phyloP scores from a whole-genome alignment of 2,888 invertebrate species.

The Micropterix aruncella region DNA sequence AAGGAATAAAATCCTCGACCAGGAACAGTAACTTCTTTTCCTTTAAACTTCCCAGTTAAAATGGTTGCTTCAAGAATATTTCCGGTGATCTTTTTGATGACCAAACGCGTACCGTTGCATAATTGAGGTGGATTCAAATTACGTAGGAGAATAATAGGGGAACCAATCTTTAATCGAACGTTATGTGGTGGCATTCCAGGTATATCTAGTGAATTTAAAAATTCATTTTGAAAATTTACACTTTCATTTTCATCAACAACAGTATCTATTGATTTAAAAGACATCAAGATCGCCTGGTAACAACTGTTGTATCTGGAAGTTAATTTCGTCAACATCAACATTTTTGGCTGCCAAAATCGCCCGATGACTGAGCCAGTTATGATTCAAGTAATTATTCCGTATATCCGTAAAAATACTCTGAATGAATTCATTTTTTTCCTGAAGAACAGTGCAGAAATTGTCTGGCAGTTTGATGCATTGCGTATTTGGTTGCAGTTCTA shows the following conservation, averaged over 20 bases:
- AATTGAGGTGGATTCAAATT: conserved; percentile 15
- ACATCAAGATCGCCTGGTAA: conserved; percentile 11
- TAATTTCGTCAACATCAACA: conserved; percentile 14
- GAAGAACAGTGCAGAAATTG: conserved; percentile 14
- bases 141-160: conserved; percentile 14
- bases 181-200: conserved; percentile 13
- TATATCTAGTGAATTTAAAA: conserved; percentile 15
- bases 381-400: conserved; percentile 14
- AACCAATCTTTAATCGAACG: conserved; percentile 15
- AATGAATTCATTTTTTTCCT: conserved; percentile 12
- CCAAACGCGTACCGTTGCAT: conserved; percentile 12
- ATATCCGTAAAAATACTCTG: conserved; percentile 14
- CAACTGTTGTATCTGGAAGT: conserved; percentile 11
- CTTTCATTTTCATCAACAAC: conserved; percentile 10
- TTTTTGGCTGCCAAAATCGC: conserved; percentile 19
- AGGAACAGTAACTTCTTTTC: neutral
- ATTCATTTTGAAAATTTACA: conserved; percentile 14
- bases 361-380: conserved; percentile 16
- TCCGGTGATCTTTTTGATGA: conserved; percentile 9
- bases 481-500: conserved; percentile 12
- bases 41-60: conserved; percentile 6
- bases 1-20: no score
- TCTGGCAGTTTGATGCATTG: conserved; percentile 13
- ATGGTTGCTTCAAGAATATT: conserved; percentile 13
- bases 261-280: conserved; percentile 13